Conservation (phyloP, 1,140 invertebrate genomes). For the Drosophila asahinai region DNA sequence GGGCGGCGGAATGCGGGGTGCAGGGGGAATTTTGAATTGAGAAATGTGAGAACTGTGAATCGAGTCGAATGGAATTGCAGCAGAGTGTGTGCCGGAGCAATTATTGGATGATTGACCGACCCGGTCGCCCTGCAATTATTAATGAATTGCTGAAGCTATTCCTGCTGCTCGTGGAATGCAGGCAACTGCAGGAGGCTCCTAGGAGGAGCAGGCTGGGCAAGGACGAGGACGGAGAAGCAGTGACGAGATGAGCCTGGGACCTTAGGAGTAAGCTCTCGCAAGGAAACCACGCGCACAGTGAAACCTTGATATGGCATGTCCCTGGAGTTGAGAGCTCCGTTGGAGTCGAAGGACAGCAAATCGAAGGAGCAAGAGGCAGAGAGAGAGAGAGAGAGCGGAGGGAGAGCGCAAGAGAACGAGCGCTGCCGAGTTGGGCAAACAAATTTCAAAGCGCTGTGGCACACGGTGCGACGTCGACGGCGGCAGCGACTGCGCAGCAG, state of each 20-base stretch:
- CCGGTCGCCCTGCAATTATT: constrained; percentile 18
- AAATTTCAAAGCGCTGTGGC: constrained; percentile 35
- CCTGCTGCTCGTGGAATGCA: constrained; percentile 12
- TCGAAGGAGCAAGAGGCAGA: neutral
- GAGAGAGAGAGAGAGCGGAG: constrained; percentile 2
- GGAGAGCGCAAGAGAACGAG: neutral
- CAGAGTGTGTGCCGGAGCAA: constrained; percentile 3
- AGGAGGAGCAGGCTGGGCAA: neutral
- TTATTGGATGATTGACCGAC: constrained; percentile 27
- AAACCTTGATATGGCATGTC: constrained; percentile 41
- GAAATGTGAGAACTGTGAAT: constrained; percentile 12
- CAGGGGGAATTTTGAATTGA: neutral
- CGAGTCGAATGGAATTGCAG: constrained; percentile 5
- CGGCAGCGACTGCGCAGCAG: constrained; percentile 70
- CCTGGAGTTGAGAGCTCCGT: constrained; percentile 42
- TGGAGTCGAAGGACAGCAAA: constrained; percentile 43
- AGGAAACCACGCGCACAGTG: constrained; percentile 45
- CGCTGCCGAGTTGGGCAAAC: constrained; percentile 25
- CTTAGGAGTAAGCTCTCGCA: constrained; percentile 37
- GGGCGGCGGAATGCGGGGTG: neutral
- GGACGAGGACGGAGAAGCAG: constrained; percentile 4
- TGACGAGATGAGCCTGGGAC: constrained; percentile 44
- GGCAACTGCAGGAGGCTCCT: neutral
- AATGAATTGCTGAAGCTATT: constrained; percentile 23
- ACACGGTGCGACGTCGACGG: constrained; percentile 47